Evolutionary conservation across 2,113 vertebrate species (phyloP).

Genomic region (Halcyon senegalensis): DNA sequence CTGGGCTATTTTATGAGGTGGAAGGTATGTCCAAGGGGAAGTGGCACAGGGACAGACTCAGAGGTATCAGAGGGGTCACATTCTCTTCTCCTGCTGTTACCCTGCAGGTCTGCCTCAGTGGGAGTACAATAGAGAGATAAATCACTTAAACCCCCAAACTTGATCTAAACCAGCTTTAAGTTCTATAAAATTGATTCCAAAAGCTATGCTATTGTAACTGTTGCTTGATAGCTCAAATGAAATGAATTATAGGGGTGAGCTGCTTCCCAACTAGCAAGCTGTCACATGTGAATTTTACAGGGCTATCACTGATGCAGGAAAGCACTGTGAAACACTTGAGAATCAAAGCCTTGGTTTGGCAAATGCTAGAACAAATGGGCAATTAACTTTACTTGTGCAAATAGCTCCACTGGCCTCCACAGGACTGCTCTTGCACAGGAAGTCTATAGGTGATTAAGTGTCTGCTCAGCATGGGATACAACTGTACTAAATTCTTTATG

Average conservation of each 20-base stretch:
- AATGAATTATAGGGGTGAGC: conserved; percentile 21
- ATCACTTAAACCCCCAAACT: background rate
- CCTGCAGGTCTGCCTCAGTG: background rate
- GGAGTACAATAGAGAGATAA: background rate
- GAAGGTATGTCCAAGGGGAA: background rate
- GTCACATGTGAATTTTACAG: conserved; percentile 38
- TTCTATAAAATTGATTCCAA: background rate
- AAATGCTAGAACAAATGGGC: conserved; percentile 37
- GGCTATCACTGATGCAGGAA: background rate
- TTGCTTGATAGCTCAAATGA: background rate
- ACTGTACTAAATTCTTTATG: conserved; percentile 56
- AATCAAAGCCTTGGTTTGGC: conserved; percentile 52
- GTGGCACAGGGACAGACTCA: background rate
- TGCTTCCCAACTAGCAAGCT: conserved; percentile 2
- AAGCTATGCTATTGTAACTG: background rate
- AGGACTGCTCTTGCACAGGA: conserved; percentile 40
- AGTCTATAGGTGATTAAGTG: conserved; percentile 56
- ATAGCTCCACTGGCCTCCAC: background rate
- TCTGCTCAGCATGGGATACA: conserved; percentile 56
- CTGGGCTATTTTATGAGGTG: background rate
- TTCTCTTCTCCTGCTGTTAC: background rate
- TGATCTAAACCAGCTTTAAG: conserved; percentile 22
- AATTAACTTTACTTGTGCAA: conserved; percentile 11
- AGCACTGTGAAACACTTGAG: conserved; percentile 11
- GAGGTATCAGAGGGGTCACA: no score